Evolutionary conservation across 2,113 vertebrate species (phyloP).

Genomic region (Piaya cayana): DNA sequence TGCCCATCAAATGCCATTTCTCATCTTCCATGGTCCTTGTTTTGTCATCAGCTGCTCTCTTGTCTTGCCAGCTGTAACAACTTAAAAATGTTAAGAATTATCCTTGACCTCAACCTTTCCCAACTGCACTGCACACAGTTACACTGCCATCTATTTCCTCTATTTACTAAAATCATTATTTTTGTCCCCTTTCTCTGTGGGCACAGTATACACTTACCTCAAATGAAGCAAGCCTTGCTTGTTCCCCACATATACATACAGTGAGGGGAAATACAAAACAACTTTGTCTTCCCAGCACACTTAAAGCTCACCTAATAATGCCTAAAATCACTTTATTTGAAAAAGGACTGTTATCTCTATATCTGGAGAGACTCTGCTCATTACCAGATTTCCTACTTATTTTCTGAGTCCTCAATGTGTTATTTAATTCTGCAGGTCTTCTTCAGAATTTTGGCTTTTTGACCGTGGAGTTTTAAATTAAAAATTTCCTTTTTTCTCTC

Average conservation of each 20-base stretch:
- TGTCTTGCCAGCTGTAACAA: neutral
- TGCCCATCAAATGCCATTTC: neutral
- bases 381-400: neutral
- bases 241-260: accelerated
- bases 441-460: neutral
- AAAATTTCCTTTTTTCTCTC: neutral
- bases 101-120: neutral
- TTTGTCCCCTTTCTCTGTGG: neutral
- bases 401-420: neutral
- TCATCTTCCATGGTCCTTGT: neutral
- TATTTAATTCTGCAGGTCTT: neutral
- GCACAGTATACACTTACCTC: neutral
- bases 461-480: neutral
- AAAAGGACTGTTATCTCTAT: neutral
- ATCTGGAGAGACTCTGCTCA: neutral
- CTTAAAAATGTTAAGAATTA: neutral
- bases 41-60: neutral
- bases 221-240: neutral
- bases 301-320: neutral
- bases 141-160: neutral
- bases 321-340: neutral
- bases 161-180: neutral
- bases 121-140: neutral
- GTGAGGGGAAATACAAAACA: neutral
- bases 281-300: neutral